phyloP scores from a whole-genome alignment of 2,797 vertebrate genomes.

The Philypnodon macrostomus region DNA sequence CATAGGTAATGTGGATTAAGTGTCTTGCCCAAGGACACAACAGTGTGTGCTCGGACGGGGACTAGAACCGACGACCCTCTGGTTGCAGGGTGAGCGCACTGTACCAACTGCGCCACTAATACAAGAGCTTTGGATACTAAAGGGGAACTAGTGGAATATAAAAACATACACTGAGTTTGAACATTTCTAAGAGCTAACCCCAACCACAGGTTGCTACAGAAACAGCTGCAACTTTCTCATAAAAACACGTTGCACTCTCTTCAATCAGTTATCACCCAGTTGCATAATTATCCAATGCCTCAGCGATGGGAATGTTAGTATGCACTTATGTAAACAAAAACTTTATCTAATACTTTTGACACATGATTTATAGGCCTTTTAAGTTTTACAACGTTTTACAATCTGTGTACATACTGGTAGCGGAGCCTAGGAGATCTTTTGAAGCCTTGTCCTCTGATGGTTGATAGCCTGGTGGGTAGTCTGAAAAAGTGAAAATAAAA shows the following conservation, averaged over 20 bases:
- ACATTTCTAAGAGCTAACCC: neutral
- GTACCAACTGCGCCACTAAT: no score
- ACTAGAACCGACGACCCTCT: no score
- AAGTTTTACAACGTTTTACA: no score
- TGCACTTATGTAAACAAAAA: neutral
- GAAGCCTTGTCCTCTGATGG: conserved; percentile 90
- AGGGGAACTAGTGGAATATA: no score
- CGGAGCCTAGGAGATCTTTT: conserved; percentile 95
- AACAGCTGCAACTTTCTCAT: neutral
- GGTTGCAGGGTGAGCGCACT: no score
- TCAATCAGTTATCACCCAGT: neutral
- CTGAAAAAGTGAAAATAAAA: conserved; percentile 57
- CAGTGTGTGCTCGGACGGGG: no score
- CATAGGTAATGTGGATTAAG: no score
- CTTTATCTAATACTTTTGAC: no score
- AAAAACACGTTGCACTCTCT: neutral
- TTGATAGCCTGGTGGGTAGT: conserved; percentile 90
- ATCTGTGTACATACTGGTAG: conserved; percentile 85
- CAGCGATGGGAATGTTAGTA: neutral
- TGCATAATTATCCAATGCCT: neutral
- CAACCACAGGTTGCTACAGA: neutral
- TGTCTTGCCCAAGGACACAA: no score
- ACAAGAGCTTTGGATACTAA: no score
- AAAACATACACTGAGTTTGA: no score
- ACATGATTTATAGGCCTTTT: no score